Percentiles rank a stretch among this genome's conserved stretches.
Evolutionary conservation across 2,888 invertebrate species (phyloP).

Genomic region (Crepidodera aurea): DNA sequence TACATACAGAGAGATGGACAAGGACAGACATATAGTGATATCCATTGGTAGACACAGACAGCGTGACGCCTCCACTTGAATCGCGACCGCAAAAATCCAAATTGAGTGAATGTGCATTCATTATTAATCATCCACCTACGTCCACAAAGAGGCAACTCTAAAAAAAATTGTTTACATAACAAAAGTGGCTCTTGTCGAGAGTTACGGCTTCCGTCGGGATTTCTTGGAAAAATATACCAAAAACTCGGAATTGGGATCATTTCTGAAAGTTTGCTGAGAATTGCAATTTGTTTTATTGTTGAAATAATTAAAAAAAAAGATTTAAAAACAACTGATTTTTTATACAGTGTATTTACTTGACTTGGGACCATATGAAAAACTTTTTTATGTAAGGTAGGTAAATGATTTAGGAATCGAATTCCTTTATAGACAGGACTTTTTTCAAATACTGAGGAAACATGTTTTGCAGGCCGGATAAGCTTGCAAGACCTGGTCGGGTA

Average conservation of each 20-base stretch:
- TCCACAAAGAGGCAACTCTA: conserved; percentile 16
- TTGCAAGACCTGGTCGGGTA: too few species aligned
- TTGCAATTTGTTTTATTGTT: too few species aligned
- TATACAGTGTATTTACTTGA: too few species aligned
- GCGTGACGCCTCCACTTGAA: conserved; percentile 48
- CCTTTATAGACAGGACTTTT: too few species aligned
- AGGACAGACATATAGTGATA: neutral
- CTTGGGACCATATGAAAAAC: too few species aligned
- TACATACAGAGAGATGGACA: neutral
- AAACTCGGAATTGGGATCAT: neutral
- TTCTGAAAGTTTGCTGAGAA: too few species aligned
- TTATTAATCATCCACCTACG: conserved; percentile 35
- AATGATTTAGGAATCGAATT: too few species aligned
- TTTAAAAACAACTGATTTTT: too few species aligned
- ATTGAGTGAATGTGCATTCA: conserved; percentile 23
- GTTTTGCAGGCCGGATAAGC: too few species aligned
- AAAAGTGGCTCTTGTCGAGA: neutral
- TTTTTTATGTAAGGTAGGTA: too few species aligned
- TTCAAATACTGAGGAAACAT: too few species aligned
- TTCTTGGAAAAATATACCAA: neutral
- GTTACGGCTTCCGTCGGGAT: neutral
- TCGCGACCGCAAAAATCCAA: conserved; percentile 36
- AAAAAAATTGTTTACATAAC: conserved; percentile 39
- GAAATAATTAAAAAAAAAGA: too few species aligned
- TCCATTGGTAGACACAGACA: conserved; percentile 39